Conservation (phyloP, 2,797 vertebrate genomes). For the Chaenodraco wilsoni region DNA sequence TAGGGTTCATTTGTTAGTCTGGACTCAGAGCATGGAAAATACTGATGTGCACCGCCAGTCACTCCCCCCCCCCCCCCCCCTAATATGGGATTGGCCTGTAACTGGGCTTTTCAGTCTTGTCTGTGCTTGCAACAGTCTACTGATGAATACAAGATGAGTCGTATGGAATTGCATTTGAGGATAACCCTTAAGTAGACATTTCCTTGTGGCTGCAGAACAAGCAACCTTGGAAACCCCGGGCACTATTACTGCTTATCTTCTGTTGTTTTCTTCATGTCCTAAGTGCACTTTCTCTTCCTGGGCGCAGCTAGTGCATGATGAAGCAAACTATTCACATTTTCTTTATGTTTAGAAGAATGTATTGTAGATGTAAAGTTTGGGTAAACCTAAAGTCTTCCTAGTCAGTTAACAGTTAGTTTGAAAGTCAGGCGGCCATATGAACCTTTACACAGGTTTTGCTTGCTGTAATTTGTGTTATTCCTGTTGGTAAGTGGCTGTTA, state of each 20-base stretch:
- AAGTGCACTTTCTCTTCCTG: background rate
- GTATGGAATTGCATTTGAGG: slow-evolving; percentile 1
- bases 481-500: too few species aligned
- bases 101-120: slow-evolving; percentile 17
- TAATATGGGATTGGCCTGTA: slow-evolving; percentile 37
- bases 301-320: background rate
- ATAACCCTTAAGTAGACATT: slow-evolving; percentile 5
- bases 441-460: too few species aligned
- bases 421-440: too few species aligned
- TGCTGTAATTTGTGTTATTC: too few species aligned
- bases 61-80: slow-evolving; percentile 11
- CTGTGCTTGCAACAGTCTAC: background rate
- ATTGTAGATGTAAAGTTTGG: too few species aligned
- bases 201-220: background rate
- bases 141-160: slow-evolving; percentile 13
- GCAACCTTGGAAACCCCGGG: background rate
- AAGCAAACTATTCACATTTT: too few species aligned
- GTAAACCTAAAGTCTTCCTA: too few species aligned
- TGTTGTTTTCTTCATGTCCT: background rate
- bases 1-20: slow-evolving; percentile 62
- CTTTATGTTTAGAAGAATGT: too few species aligned
- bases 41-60: slow-evolving; percentile 42
- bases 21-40: slow-evolving; percentile 52
- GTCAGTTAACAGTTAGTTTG: too few species aligned
- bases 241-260: background rate